Conservation (phyloP, 2,888 invertebrate species). For the Phengaris arion region DNA sequence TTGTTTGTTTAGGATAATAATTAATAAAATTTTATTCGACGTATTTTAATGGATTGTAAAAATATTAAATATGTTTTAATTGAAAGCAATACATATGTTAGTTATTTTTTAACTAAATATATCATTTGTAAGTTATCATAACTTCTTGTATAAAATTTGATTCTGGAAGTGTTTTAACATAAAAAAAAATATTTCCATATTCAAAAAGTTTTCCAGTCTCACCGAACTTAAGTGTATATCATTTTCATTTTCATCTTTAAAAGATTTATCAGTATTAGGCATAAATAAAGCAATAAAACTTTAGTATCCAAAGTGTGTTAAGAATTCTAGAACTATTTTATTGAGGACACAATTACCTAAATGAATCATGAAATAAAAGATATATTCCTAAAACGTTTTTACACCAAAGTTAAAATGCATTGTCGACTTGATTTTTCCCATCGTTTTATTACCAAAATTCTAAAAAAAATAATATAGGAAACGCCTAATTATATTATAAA, state of each 20-base stretch:
- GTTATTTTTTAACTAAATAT: slow-evolving; percentile 36
- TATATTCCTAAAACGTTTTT: no score
- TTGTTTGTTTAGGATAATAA: slow-evolving; percentile 64
- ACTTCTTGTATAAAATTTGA: neutral
- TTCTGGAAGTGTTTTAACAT: neutral
- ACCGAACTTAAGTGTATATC: no score
- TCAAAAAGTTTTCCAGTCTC: no score
- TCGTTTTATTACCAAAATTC: neutral
- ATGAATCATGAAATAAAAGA: no score
- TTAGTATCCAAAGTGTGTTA: no score
- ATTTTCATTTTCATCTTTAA: no score
- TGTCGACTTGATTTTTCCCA: neutral
- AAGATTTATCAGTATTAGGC: no score
- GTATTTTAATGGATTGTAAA: slow-evolving; percentile 40
- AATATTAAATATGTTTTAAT: slow-evolving; percentile 24
- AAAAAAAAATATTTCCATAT: neutral
- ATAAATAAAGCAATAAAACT: no score
- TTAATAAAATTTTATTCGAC: slow-evolving; percentile 60
- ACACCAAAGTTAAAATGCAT: no score
- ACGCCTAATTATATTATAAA: neutral
- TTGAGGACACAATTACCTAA: no score
- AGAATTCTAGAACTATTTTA: no score
- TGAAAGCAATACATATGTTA: slow-evolving; percentile 37
- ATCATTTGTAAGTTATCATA: slow-evolving; percentile 28
- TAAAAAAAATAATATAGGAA: neutral